Base-by-base conservation (phyloP, 1,140 invertebrate species). In the Phymastichus coffea region DNA sequence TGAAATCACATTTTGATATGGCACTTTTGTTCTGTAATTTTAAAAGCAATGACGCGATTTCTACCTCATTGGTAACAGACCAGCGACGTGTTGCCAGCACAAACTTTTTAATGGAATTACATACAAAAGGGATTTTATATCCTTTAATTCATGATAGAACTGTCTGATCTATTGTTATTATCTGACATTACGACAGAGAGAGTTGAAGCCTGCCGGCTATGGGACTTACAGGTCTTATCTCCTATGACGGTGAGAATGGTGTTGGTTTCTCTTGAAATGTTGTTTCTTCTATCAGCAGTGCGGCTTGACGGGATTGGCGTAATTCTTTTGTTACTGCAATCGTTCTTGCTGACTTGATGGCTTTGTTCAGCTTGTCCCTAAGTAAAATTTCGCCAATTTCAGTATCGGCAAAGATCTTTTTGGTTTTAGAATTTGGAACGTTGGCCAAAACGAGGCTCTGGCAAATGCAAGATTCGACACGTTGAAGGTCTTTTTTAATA, bases 141-240 rank as follows among this genome's bases (percentile, higher is more conserved):
- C 49, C 49, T n/a, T 38, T 26, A 3, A 53, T 26, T 20, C 40
- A 55, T 8, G 40, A 43, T 23, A 55, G 26, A 15, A 55, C 17
- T 25, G 15, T 20, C 2, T 22, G n/a, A 23, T 52, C 49, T 38
- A 7, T 1, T 9, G 33, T 52, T 14, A 52, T 52, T 23, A 37
- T 37, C 28, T n/a, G 1, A 30, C 49, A 52, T 4, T 37, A 14
- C 12, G 19, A 12, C 7, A 15, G 7, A 23, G 30, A 48, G n/a
- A n/a, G 9, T 33, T 33, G 17, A n/a, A 48, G n/a, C 6, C 26
- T 48, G 3, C 15, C 46, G 9, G 25, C 25, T 30, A 30, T 30
- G 2, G 4, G 6, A 48, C 26, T 22, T 48, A 33, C 25, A 15
- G 14, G n/a, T n/a, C n/a, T 7, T 12, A 15, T 12, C 1, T 30